Evolutionary conservation across 1,140 invertebrate genomes (phyloP).

Genomic region (Lasaia peninsularis): DNA sequence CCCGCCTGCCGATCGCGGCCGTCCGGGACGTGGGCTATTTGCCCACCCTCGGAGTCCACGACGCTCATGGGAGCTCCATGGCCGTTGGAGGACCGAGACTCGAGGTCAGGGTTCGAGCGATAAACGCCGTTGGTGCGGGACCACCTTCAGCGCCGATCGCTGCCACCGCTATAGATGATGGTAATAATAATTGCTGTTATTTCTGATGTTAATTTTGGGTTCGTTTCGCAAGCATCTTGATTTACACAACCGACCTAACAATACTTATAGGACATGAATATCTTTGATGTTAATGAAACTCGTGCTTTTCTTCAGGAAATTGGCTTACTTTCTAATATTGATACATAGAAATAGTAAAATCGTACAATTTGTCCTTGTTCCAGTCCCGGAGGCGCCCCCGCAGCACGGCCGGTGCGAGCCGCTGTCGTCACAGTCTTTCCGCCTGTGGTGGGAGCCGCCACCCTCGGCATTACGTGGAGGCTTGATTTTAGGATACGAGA

Average conservation of each 20-base stretch:
- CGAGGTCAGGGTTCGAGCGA: constrained; percentile 88
- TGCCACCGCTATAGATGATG: constrained; percentile 91
- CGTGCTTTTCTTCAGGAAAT: no score
- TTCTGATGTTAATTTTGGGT: no score
- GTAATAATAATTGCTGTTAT: no score
- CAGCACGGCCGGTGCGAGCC: constrained; percentile 84
- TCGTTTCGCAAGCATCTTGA: no score
- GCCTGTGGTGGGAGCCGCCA: constrained; percentile 85
- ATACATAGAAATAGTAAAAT: no score
- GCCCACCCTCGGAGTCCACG: not conserved
- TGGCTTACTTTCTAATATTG: no score
- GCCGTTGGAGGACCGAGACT: constrained; percentile 80
- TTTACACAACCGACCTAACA: no score
- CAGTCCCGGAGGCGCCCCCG: constrained; percentile 87
- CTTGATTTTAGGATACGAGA: constrained; percentile 61
- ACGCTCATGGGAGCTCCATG: not conserved
- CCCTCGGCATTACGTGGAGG: constrained; percentile 41
- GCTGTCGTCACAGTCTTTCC: constrained; percentile 88
- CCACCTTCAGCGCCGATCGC: constrained; percentile 85
- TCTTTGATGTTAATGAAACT: no score
- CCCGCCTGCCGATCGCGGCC: constrained; percentile 79
- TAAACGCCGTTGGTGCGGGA: constrained; percentile 90
- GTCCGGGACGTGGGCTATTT: constrained; percentile 30
- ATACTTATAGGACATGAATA: no score
- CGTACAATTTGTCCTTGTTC: no score